phyloP scores from a whole-genome alignment of 2,113 vertebrate genomes.

The Pseudolaguvia tuberculata region DNA sequence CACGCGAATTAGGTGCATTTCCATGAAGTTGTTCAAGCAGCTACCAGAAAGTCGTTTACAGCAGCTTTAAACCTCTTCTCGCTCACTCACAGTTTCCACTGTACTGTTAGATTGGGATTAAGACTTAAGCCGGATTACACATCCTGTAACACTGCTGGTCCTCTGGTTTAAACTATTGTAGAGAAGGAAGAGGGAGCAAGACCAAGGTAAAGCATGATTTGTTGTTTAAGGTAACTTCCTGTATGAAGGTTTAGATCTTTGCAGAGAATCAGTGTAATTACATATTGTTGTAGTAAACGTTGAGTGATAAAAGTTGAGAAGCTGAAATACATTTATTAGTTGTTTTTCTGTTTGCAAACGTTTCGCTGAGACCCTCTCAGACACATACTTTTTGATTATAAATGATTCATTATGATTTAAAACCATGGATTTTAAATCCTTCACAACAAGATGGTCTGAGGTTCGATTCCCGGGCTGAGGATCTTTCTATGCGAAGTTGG shows the following conservation, averaged over 20 bases:
- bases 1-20: no score
- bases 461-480: no score
- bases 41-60: not conserved
- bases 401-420: no score
- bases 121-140: conserved; percentile 71
- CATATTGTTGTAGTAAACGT: no score
- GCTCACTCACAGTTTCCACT: conserved; percentile 42
- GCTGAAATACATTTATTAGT: not conserved
- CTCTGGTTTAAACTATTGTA: not conserved
- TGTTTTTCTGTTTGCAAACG: not conserved
- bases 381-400: no score
- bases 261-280: no score
- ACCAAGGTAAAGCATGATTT: conserved; percentile 4
- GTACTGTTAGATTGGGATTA: conserved; percentile 63
- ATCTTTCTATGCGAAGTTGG: no score
- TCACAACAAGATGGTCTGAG: no score
- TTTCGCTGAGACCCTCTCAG: not conserved
- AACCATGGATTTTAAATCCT: no score
- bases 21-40: no score
- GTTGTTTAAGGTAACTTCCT: not conserved
- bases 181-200: not conserved
- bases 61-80: conserved; percentile 21
- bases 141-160: conserved; percentile 37
- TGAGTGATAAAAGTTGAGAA: not conserved
- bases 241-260: not conserved